Evolutionary conservation across 2,797 vertebrate genomes (phyloP).

Genomic region (Babyrousa celebensis): DNA sequence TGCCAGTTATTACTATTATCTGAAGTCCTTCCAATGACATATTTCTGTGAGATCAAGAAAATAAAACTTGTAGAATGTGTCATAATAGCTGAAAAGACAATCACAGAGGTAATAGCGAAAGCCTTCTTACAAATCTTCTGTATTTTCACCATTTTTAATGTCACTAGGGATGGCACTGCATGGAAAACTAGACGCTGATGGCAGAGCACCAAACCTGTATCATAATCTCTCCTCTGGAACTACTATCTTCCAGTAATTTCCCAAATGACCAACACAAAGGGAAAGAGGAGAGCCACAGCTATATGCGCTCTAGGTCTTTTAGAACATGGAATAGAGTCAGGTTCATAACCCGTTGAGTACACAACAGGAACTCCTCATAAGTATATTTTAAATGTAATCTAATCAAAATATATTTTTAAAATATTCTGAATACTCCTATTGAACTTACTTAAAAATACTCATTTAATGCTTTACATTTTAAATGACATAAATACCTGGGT

Average conservation of each 20-base stretch:
- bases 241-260: too few relatives aligned
- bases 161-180: accelerated
- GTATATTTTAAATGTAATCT: background rate
- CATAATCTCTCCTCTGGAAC: background rate
- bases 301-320: too few relatives aligned
- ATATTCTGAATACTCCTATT: background rate
- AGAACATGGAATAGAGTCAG: too few relatives aligned
- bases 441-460: background rate
- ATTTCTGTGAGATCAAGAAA: background rate
- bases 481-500: background rate
- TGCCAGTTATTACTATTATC: background rate
- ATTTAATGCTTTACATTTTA: constrained; percentile 36
- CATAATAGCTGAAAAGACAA: background rate
- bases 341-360: too few relatives aligned
- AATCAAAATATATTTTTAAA: background rate
- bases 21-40: background rate
- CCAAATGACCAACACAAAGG: too few relatives aligned
- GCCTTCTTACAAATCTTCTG: background rate
- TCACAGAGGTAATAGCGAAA: background rate
- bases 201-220: background rate
- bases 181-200: accelerated
- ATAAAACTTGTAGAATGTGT: background rate
- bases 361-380: background rate
- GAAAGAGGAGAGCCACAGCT: too few relatives aligned
- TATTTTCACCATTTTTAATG: accelerated